Evolutionary conservation across 2,113 vertebrate genomes (phyloP).

Genomic region (Callocephalon fimbriatum): DNA sequence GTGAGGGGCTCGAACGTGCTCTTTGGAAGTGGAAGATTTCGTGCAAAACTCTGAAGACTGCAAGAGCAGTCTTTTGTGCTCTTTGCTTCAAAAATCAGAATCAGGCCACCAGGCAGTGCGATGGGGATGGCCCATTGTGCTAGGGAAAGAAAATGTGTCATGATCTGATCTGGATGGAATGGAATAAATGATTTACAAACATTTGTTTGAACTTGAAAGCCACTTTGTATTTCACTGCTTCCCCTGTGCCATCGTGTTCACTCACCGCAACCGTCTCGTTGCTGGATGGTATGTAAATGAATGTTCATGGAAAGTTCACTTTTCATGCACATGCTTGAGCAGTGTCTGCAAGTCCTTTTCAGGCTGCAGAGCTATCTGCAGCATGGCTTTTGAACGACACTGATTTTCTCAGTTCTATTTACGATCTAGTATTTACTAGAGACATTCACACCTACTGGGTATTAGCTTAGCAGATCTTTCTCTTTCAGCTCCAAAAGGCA

Average conservation of each 20-base stretch:
- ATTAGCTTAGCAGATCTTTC: constrained; percentile 41
- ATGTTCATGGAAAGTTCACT: rapidly evolving
- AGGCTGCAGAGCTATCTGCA: neutral
- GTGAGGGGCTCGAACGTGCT: neutral
- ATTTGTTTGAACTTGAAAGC: neutral
- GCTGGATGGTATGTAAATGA: neutral
- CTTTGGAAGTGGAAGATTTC: neutral
- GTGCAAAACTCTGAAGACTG: neutral
- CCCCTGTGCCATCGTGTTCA: neutral
- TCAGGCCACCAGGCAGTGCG: rapidly evolving
- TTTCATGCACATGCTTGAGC: neutral
- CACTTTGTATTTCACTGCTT: neutral
- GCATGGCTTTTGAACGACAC: neutral
- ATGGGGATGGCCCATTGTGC: neutral
- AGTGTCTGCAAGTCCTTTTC: neutral
- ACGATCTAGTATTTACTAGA: constrained; percentile 46
- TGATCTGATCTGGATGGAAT: neutral
- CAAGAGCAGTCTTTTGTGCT: neutral
- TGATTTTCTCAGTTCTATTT: constrained; percentile 16
- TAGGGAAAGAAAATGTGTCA: neutral
- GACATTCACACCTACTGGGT: neutral
- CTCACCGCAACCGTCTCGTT: rapidly evolving
- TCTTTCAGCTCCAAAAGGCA: constrained; percentile 30
- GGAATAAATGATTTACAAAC: neutral
- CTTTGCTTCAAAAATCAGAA: neutral